Base-by-base conservation (phyloP, 2,113 vertebrate species). In the Oreochromis aureus region DNA sequence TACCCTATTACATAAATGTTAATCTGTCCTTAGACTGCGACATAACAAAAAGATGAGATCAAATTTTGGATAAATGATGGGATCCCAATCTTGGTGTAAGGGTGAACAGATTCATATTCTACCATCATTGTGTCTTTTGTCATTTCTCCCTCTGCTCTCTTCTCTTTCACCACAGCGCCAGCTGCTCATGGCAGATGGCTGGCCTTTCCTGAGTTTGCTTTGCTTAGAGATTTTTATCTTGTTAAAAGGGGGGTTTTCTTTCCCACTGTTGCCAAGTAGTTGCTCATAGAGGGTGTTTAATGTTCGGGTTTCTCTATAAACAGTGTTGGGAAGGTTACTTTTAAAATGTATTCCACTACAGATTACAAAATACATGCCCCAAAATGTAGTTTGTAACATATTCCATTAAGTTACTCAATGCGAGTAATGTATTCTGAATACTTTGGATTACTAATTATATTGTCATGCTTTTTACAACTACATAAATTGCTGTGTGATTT, bases 221-320 rank as follows among this genome's bases (percentile, higher is more conserved):
- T 34, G 34, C 5, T 61, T 34, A 2, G 10, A 36, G 32, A 63
- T 19, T 19, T 69, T 39, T 39, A 5, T 69, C 36, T 41, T 71
- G n/a, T 71, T 41, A 41, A 69, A 69, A 69, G 11, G 32, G 48
- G 0, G 0, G 2, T 69, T 30, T 69, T 22, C 3, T 8, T 69
- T 41, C 11, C 11, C 63, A 69, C 34, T 41, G 34, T 69, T 22
- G 2, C 63, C 11, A 63, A 66, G 18, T 36, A 36, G 32, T 12
- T 66, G 32, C 6, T 66, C 18, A 66, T 66, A 39, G 0, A n/a
- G 0, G 59, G 59, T 63, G 55, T 66, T 19, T 36, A 36, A 66
- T 66, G 32, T 66, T 66, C 11, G 18, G 61, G 32, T 66, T 66
- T 36, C 30, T 36, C 30, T 63, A 63, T 34, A 63, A 63, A n/a